Percentiles rank a stretch among this genome's conserved stretches.
Evolutionary conservation across 2,888 invertebrate genomes (phyloP).

Genomic region (Drosophila aldrichi): DNA sequence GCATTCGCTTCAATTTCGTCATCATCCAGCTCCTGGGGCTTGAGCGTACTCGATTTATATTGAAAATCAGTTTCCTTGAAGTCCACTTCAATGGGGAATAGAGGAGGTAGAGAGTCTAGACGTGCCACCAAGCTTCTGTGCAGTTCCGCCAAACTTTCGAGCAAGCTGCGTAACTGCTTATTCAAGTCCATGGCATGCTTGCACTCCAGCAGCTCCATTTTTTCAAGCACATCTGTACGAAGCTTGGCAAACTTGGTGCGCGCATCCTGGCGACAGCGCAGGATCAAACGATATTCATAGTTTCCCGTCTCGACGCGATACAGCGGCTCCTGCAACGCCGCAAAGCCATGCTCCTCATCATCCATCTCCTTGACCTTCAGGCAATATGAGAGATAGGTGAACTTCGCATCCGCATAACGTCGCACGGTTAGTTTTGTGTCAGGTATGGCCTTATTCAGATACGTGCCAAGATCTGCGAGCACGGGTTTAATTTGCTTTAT

Average conservation of each 20-base stretch:
- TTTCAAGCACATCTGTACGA: conserved; percentile 96
- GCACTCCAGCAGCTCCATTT: conserved; percentile 98
- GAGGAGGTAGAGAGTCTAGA: conserved; percentile 89
- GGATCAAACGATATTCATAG: conserved; percentile 98
- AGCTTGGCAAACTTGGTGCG: conserved; percentile 93
- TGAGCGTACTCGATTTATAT: conserved; percentile 88
- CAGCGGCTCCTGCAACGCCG: conserved; percentile 96
- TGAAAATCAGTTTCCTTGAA: conserved; percentile 96
- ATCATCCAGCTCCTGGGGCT: conserved; percentile 83
- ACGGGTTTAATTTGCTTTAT: conserved; percentile 97
- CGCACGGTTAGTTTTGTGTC: conserved; percentile 98
- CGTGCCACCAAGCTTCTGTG: conserved; percentile 90
- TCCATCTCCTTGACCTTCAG: conserved; percentile 99
- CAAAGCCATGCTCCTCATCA: conserved; percentile 98
- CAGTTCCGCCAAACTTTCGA: conserved; percentile 92
- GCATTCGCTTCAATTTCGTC: conserved; percentile 73
- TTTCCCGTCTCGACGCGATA: conserved; percentile 99
- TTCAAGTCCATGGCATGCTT: conserved; percentile 99
- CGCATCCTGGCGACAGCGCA: conserved; percentile 98
- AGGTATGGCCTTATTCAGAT: conserved; percentile 98
- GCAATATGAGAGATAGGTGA: conserved; percentile 99
- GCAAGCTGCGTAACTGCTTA: conserved; percentile 92
- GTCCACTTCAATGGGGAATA: conserved; percentile 99
- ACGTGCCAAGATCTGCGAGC: conserved; percentile 97
- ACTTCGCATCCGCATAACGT: conserved; percentile 99